Percentiles rank a stretch among this genome's conserved stretches.
phyloP scores from a whole-genome alignment of 2,797 vertebrate genomes.

The Rhabdomys pumilio region DNA sequence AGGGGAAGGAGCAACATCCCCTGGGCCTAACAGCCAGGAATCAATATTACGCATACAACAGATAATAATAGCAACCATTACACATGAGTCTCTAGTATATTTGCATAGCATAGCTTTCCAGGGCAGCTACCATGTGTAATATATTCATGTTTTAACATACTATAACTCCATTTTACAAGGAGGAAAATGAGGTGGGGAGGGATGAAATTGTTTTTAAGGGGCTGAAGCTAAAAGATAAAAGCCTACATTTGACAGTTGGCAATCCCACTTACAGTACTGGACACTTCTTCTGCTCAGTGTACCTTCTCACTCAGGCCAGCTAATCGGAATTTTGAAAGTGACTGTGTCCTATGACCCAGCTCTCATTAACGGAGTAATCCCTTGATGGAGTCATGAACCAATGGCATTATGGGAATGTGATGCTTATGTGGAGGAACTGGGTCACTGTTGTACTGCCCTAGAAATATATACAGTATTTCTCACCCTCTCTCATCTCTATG shows the following conservation, averaged over 20 bases:
- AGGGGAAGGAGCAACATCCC: not conserved
- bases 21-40: not conserved
- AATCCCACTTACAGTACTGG: not conserved
- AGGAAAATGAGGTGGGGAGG: not conserved
- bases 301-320: not conserved
- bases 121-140: accelerated
- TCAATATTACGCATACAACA: not conserved
- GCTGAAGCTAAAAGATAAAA: not conserved
- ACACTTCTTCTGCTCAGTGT: not conserved
- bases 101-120: not conserved
- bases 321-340: not conserved
- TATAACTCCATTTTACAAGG: not conserved
- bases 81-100: too few relatives aligned
- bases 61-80: not conserved
- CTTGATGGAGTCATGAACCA: not conserved
- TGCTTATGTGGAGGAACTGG: not conserved
- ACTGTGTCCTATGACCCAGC: not conserved
- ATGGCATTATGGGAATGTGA: not conserved
- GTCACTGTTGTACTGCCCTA: not conserved
- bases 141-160: not conserved
- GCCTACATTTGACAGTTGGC: accelerated
- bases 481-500: not conserved
- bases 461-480: not conserved
- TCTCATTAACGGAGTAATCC: not conserved
- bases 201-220: not conserved